A percentile compares a stretch with the other conserved stretches of the same genome.
phyloP scores from a whole-genome alignment of 2,797 vertebrate species.

The Discoglossus pictus region DNA sequence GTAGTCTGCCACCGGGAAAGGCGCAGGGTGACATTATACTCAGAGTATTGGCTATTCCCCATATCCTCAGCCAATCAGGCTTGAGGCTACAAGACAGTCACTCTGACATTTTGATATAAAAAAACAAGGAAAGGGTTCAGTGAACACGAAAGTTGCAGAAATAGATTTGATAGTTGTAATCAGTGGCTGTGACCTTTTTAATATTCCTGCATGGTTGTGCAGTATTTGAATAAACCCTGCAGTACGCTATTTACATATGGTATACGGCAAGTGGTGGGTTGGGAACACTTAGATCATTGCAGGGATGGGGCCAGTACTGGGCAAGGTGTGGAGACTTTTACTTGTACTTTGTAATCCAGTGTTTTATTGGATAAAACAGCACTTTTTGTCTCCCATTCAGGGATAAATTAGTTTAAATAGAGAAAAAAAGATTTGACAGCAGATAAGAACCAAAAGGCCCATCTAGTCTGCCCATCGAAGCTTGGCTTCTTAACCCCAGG shows the following conservation, averaged over 20 bases:
- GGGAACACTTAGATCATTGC: too few species aligned
- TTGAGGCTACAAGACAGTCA: slow-evolving; percentile 38
- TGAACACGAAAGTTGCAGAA: slow-evolving; percentile 1
- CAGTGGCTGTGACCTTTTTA: slow-evolving; percentile 60
- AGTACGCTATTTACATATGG: slow-evolving; percentile 19
- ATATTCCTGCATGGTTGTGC: slow-evolving; percentile 50
- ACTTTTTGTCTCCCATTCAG: too few species aligned
- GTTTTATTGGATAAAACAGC: too few species aligned
- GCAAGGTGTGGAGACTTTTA: too few species aligned
- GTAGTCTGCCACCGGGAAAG: not conserved
- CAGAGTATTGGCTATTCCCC: not conserved
- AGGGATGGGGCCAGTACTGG: too few species aligned
- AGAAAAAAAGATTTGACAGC: too few species aligned
- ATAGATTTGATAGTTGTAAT: slow-evolving; percentile 53
- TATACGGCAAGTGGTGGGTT: not conserved
- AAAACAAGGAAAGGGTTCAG: slow-evolving; percentile 49
- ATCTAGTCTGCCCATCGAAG: too few species aligned
- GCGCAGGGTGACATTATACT: slow-evolving; percentile 46
- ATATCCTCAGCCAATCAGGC: slow-evolving; percentile 31
- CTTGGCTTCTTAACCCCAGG: too few species aligned
- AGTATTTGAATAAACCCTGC: slow-evolving; percentile 48
- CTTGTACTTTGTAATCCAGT: too few species aligned
- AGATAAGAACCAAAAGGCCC: too few species aligned
- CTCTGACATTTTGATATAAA: slow-evolving; percentile 58
- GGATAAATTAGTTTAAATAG: too few species aligned